These are phyloP conservation scores for Meriones psammophilus DNA, from an alignment of 2,797 vertebrate species.

Conservation along the genomic window DNA sequence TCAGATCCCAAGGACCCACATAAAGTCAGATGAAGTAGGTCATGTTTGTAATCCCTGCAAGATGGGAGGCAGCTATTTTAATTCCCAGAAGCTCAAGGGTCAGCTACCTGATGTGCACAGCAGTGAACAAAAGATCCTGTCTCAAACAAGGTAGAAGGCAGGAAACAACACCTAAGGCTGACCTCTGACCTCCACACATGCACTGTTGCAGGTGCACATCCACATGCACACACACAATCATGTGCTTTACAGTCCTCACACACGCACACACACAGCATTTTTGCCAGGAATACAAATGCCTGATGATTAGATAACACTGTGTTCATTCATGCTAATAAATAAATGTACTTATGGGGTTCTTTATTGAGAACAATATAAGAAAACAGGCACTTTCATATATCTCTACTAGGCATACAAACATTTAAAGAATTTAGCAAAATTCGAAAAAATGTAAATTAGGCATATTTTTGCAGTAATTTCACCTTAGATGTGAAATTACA, in stretches of 20 bases:
- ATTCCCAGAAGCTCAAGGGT: neutral
- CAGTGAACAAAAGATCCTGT: neutral
- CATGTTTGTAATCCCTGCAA: neutral
- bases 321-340: neutral
- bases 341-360: neutral
- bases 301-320: neutral
- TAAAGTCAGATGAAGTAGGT: neutral
- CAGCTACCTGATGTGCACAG: neutral
- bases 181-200: neutral
- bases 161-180: neutral
- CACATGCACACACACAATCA: neutral
- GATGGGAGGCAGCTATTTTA: neutral
- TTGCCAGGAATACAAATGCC: neutral
- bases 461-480: neutral
- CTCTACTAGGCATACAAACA: neutral
- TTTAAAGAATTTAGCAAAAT: neutral
- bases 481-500: neutral
- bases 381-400: neutral
- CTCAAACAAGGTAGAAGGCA: neutral
- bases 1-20: neutral
- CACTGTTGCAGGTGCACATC: too few relatives aligned
- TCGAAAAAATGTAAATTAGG: neutral
- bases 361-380: neutral
- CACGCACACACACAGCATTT: neutral
- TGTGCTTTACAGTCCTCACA: neutral